These are phyloP conservation scores for Tubulanus polymorphus DNA, from an alignment of 2,888 invertebrate species.

Conservation along the genomic window DNA sequence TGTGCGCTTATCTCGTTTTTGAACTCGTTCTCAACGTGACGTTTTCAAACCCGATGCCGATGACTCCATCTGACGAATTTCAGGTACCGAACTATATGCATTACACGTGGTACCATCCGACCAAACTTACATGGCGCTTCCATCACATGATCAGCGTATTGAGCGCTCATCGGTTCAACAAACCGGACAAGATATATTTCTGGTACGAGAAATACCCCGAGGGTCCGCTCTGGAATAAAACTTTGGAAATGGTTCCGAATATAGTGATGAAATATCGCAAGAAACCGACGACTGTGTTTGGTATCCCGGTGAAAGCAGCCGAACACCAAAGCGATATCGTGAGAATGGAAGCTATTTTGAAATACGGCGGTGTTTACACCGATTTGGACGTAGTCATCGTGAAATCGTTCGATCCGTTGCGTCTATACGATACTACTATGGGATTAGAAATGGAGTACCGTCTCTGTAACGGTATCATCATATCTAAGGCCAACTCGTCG, in stretches of 20 bases:
- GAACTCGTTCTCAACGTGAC: too few relatives aligned
- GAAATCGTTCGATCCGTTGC: slow-evolving; percentile 19
- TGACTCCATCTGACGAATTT: too few relatives aligned
- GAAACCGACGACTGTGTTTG: slow-evolving; percentile 5
- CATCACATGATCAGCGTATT: slow-evolving; percentile 22
- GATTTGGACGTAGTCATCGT: slow-evolving; percentile 26
- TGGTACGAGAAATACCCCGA: slow-evolving; percentile 22
- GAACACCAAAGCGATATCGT: slow-evolving; percentile 26
- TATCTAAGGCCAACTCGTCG: slow-evolving; percentile 17
- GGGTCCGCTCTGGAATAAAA: slow-evolving; percentile 23
- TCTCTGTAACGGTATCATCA: slow-evolving; percentile 23
- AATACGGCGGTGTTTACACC: slow-evolving; percentile 26
- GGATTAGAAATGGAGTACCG: slow-evolving; percentile 21
- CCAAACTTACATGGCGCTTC: slow-evolving; percentile 8
- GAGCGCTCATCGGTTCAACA: slow-evolving; percentile 21
- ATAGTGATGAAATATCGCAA: slow-evolving; percentile 2
- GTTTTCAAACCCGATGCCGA: too few relatives aligned
- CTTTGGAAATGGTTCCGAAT: neutral
- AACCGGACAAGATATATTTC: slow-evolving; percentile 20
- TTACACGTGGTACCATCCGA: slow-evolving; percentile 20
- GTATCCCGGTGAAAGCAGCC: neutral
- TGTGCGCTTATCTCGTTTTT: too few relatives aligned
- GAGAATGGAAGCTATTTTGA: slow-evolving; percentile 19
- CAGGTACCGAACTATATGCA: slow-evolving; percentile 26
- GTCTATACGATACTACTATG: slow-evolving; percentile 21